These are phyloP conservation scores for Chaetops frenatus DNA, from an alignment of 2,113 vertebrate species.

Conservation along the genomic window DNA sequence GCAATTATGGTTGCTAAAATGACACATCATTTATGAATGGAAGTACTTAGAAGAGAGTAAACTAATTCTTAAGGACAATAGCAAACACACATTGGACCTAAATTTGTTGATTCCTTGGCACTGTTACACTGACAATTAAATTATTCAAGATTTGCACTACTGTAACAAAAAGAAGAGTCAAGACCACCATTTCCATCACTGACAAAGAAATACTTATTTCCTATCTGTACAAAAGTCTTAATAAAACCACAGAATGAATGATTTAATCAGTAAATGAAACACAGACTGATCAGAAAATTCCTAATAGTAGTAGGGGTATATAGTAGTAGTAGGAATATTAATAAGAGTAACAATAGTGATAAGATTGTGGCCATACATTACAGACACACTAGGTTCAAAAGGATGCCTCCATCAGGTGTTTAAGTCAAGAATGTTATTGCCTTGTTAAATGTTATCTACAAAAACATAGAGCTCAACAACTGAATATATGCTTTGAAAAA, in stretches of 20 bases:
- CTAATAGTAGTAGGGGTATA: neutral
- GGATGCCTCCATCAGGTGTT: neutral
- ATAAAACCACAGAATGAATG: neutral
- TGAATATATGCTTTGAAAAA: neutral
- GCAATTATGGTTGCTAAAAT: constrained; percentile 22
- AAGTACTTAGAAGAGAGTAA: constrained; percentile 8
- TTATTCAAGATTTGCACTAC: neutral
- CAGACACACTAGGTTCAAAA: neutral
- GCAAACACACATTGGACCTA: neutral
- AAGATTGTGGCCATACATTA: neutral
- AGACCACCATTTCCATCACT: neutral
- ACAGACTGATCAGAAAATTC: neutral
- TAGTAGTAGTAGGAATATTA: neutral
- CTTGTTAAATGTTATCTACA: neutral
- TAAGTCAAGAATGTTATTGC: neutral
- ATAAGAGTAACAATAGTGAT: neutral
- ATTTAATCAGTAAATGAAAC: neutral
- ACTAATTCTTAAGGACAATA: constrained; percentile 15
- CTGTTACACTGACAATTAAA: neutral
- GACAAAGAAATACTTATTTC: neutral
- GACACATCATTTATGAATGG: constrained; percentile 30
- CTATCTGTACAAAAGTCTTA: neutral
- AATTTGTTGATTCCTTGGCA: neutral
- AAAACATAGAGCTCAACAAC: neutral
- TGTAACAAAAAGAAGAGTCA: neutral